These are phyloP conservation scores for Rhabdomys dilectus DNA, from an alignment of 2,113 vertebrate genomes.

Conservation along the genomic window DNA sequence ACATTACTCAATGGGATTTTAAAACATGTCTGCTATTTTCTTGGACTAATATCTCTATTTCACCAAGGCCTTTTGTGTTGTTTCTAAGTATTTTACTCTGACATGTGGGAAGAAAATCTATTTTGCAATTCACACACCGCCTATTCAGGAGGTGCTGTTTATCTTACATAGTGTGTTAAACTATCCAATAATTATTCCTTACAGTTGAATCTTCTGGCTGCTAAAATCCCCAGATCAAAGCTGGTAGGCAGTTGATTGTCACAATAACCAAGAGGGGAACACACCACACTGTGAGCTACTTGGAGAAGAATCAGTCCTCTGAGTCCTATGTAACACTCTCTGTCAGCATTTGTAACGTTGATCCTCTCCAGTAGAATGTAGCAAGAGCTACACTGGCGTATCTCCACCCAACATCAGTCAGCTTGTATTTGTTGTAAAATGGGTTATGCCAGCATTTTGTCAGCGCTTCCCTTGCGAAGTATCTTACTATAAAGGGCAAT, in stretches of 20 bases:
- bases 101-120: slow-evolving; percentile 5
- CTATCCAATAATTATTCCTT: slow-evolving; percentile 50
- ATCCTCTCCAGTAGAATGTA: background rate
- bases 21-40: background rate
- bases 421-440: slow-evolving; percentile 55
- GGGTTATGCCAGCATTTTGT: background rate
- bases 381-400: background rate
- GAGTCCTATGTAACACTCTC: background rate
- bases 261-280: slow-evolving; percentile 10
- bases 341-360: slow-evolving; percentile 18
- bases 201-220: slow-evolving; percentile 43
- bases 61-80: background rate
- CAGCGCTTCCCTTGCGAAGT: background rate
- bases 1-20: background rate
- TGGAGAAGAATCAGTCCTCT: background rate
- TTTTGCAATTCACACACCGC: slow-evolving; percentile 26
- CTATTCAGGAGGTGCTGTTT: slow-evolving; percentile 59
- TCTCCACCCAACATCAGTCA: slow-evolving; percentile 60
- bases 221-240: slow-evolving; percentile 52
- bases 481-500: background rate
- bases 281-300: background rate
- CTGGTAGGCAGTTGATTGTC: slow-evolving; percentile 2
- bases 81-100: slow-evolving; percentile 36
- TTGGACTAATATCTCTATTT: background rate
- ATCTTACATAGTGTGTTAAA: slow-evolving; percentile 44